These are phyloP conservation scores for Paraescarpia echinospica DNA, from an alignment of 1,140 invertebrate species.

Conservation along the genomic window DNA sequence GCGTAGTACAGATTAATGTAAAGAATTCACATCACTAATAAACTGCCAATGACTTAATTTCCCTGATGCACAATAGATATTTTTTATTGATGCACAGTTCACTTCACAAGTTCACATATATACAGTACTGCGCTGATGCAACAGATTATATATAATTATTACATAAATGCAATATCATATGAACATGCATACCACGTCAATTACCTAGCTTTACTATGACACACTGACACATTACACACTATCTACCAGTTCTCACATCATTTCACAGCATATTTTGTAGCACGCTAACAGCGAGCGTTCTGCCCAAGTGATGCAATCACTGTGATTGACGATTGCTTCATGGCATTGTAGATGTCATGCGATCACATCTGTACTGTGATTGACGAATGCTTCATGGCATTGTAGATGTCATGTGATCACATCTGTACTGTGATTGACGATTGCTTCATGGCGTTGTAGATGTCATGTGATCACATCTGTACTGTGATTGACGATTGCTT, in stretches of 20 bases:
- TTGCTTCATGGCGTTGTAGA: too few species aligned
- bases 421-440: too few species aligned
- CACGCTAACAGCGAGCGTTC: not conserved
- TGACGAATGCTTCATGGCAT: slow-evolving; percentile 86
- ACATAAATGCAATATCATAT: not conserved
- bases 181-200: not conserved
- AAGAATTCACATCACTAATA: too few species aligned
- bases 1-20: too few species aligned
- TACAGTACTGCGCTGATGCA: not conserved
- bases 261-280: not conserved
- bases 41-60: not conserved
- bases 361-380: slow-evolving; percentile 64
- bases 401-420: too few species aligned
- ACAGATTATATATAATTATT: not conserved
- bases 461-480: slow-evolving; percentile 47
- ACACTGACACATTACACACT: not conserved
- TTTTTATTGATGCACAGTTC: not conserved
- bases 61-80: not conserved
- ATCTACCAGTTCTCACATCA: not conserved
- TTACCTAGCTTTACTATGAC: not conserved
- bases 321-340: too few species aligned
- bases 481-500: slow-evolving; percentile 79
- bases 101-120: not conserved
- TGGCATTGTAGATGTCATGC: too few species aligned
- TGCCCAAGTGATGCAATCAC: too few species aligned